phyloP scores from a whole-genome alignment of 2,888 invertebrate genomes.

The Germaria angustata region DNA sequence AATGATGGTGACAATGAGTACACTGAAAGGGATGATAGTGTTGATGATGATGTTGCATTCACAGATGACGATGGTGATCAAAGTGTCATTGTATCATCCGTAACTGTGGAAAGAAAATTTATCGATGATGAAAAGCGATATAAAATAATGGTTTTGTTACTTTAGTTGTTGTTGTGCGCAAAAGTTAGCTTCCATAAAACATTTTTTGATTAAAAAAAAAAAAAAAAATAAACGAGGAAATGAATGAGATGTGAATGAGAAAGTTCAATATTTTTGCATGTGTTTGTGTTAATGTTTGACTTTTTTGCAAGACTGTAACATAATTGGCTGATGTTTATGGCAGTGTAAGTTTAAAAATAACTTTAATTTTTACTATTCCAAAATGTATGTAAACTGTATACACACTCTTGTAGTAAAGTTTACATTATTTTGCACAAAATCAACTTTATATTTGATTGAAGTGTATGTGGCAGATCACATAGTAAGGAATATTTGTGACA shows the following conservation, averaged over 20 bases:
- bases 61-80: not conserved
- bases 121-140: slow-evolving; percentile 5
- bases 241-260: not conserved
- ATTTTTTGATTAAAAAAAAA: slow-evolving; percentile 15
- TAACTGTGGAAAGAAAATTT: not conserved
- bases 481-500: no score
- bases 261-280: no score
- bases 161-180: not conserved
- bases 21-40: not conserved
- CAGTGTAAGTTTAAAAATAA: slow-evolving; percentile 45
- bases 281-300: not conserved
- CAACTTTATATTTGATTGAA: slow-evolving; percentile 6
- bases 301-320: slow-evolving; percentile 53
- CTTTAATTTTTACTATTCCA: slow-evolving; percentile 42
- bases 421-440: not conserved
- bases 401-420: not conserved
- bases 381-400: not conserved
- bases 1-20: slow-evolving; percentile 44
- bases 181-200: slow-evolving; percentile 5
- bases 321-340: slow-evolving; percentile 68
- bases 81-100: slow-evolving; percentile 17
- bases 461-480: not conserved
- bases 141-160: not conserved
- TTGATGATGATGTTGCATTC: not conserved
- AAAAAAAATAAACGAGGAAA: not conserved